A percentile compares a stretch with the other conserved stretches of the same genome.
These are phyloP conservation scores for Coreius guichenoti DNA, from an alignment of 2,797 vertebrate genomes.

Conservation along the genomic window DNA sequence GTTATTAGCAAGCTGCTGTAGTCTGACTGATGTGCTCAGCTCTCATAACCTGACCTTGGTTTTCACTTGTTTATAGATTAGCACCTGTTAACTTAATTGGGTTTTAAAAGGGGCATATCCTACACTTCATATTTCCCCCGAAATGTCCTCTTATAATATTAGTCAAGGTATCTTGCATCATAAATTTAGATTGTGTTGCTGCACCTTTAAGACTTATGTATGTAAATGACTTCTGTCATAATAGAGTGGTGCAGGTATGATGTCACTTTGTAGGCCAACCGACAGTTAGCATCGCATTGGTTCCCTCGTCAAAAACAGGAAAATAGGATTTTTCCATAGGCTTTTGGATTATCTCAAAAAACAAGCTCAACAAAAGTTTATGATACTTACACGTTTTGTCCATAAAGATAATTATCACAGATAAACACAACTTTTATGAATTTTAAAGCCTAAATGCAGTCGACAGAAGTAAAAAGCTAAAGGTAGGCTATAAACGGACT, in stretches of 20 bases:
- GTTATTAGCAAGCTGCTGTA: constrained; percentile 27
- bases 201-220: neutral
- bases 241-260: neutral
- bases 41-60: constrained; percentile 23
- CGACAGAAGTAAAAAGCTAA: too few relatives aligned
- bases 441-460: too few relatives aligned
- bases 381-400: too few relatives aligned
- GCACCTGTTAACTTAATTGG: neutral
- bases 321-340: too few relatives aligned
- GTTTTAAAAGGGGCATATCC: neutral
- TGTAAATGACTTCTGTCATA: neutral
- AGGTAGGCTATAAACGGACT: too few relatives aligned
- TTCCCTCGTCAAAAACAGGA: too few relatives aligned
- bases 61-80: constrained; percentile 14
- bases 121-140: neutral
- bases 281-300: too few relatives aligned
- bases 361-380: too few relatives aligned
- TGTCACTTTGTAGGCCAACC: too few relatives aligned
- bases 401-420: too few relatives aligned
- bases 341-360: too few relatives aligned
- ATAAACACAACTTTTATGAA: too few relatives aligned
- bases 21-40: neutral
- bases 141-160: neutral
- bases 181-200: neutral
- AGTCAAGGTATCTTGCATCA: neutral